Evolutionary conservation across 2,113 vertebrate species (phyloP).

Genomic region (Peromyscus leucopus): DNA sequence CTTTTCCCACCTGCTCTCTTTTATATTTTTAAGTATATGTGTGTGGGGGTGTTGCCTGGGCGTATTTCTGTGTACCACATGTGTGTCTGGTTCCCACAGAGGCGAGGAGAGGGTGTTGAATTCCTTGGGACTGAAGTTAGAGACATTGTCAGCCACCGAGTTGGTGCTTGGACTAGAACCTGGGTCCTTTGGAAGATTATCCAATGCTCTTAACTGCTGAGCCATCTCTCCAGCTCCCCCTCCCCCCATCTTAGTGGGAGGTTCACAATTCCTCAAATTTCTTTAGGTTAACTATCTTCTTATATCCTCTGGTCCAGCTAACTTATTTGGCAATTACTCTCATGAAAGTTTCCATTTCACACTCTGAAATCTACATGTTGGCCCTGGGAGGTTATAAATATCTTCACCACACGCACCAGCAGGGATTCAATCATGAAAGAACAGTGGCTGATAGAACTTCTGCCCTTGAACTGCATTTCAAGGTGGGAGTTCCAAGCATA

Average conservation of each 20-base stretch:
- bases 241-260: neutral
- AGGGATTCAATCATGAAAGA: neutral
- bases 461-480: neutral
- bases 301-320: neutral
- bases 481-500: neutral
- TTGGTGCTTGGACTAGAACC: neutral
- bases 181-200: neutral
- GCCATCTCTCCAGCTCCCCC: neutral
- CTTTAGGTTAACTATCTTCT: neutral
- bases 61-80: neutral
- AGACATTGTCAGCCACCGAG: neutral
- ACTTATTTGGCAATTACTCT: neutral
- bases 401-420: neutral
- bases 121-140: neutral
- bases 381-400: neutral
- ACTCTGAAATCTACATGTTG: neutral
- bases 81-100: neutral
- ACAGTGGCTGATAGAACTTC: neutral
- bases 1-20: neutral
- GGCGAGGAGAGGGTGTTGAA: neutral
- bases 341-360: neutral
- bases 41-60: neutral
- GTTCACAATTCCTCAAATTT: neutral
- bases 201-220: neutral
- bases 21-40: neutral